Conservation (phyloP, 2,888 invertebrate genomes). For the Syrista parreyssii region DNA sequence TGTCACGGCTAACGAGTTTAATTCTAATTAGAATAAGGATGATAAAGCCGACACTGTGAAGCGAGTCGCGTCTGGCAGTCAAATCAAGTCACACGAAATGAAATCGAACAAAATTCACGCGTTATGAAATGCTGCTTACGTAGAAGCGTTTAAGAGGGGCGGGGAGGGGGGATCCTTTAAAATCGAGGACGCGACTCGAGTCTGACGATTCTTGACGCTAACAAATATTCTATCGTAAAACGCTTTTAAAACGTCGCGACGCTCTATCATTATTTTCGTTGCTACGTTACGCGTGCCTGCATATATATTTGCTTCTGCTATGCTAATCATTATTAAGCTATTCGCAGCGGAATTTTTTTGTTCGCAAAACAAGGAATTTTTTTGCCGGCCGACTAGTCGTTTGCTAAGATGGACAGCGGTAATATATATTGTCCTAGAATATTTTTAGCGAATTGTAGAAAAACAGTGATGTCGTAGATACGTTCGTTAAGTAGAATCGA, state of each 20-base stretch:
- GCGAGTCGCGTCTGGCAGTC: neutral
- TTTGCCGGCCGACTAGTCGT: neutral
- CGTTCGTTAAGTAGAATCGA: no score
- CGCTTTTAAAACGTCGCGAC: conserved; percentile 17
- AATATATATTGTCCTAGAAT: neutral
- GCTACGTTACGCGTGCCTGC: neutral
- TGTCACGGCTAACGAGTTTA: conserved; percentile 40
- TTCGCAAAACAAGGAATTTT: no score
- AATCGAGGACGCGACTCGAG: neutral
- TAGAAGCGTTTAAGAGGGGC: neutral
- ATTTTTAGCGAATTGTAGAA: no score
- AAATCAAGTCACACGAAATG: neutral
- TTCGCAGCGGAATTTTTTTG: neutral
- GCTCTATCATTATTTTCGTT: neutral
- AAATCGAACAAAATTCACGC: neutral
- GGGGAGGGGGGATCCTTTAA: neutral
- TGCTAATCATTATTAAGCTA: neutral
- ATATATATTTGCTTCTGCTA: neutral
- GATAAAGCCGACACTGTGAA: neutral
- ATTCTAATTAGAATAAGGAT: conserved; percentile 36
- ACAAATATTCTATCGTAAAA: conserved; percentile 22
- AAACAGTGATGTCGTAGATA: no score
- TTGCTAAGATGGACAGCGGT: neutral
- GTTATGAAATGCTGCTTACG: neutral
- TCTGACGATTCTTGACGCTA: neutral